These are phyloP conservation scores for Melanotaenia parkinsoni DNA, from an alignment of 2,797 vertebrate genomes.

Conservation along the genomic window DNA sequence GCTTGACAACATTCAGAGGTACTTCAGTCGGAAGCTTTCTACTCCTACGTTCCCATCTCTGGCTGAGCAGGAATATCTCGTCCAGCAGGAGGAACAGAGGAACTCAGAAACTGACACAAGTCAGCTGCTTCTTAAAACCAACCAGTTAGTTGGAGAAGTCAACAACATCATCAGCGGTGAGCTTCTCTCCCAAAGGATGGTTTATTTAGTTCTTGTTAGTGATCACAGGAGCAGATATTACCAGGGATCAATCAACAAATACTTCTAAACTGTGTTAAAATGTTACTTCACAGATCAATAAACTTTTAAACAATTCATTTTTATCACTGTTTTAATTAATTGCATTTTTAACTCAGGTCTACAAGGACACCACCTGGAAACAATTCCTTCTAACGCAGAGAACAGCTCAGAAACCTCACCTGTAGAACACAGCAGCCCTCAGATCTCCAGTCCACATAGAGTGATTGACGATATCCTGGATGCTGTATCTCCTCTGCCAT, in stretches of 20 bases:
- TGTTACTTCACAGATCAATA: too few species aligned
- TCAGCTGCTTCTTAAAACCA: constrained; percentile 86
- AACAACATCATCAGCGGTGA: constrained; percentile 87
- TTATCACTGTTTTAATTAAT: not conserved
- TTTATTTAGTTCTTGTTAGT: not conserved
- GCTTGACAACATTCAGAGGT: constrained; percentile 93
- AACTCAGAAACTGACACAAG: constrained; percentile 44
- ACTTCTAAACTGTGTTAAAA: too few species aligned
- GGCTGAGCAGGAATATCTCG: constrained; percentile 41
- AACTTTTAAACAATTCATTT: too few species aligned
- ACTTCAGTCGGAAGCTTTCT: constrained; percentile 91
- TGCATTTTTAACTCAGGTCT: constrained; percentile 59
- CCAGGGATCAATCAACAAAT: too few species aligned
- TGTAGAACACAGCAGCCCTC: constrained; percentile 25
- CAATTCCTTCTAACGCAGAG: constrained; percentile 25
- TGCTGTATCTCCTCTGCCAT: constrained; percentile 27
- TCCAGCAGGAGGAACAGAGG: constrained; percentile 37
- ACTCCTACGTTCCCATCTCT: constrained; percentile 76
- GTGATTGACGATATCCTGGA: constrained; percentile 26
- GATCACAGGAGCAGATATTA: not conserved
- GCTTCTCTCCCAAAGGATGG: not conserved
- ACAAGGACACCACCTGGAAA: constrained; percentile 53
- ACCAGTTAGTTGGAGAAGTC: constrained; percentile 86
- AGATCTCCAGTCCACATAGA: constrained; percentile 31
- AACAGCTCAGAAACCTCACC: constrained; percentile 32